Conservation (phyloP, 2,888 invertebrate species). For the Perizoma flavofasciatum region DNA sequence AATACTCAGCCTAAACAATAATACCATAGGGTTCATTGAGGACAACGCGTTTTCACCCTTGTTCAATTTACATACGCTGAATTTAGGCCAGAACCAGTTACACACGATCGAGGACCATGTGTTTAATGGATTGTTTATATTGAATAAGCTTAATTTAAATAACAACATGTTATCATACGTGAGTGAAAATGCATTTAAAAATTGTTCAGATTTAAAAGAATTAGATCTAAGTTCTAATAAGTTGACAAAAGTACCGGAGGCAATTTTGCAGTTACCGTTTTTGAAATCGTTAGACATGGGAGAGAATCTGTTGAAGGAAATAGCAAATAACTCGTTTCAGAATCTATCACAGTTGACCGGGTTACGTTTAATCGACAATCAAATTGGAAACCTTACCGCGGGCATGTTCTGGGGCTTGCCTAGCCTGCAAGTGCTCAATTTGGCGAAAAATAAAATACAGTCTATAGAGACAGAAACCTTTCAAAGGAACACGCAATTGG, state of each 20-base stretch:
- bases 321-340: slow-evolving; percentile 92
- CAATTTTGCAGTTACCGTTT: slow-evolving; percentile 91
- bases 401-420: slow-evolving; percentile 94
- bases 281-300: slow-evolving; percentile 95
- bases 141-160: slow-evolving; percentile 92
- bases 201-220: slow-evolving; percentile 94
- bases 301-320: slow-evolving; percentile 93
- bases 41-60: slow-evolving; percentile 94
- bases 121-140: slow-evolving; percentile 92
- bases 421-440: slow-evolving; percentile 92
- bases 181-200: slow-evolving; percentile 91
- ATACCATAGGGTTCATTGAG: slow-evolving; percentile 92
- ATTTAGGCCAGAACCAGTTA: slow-evolving; percentile 93
- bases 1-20: slow-evolving; percentile 93
- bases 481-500: slow-evolving; percentile 91
- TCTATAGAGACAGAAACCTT: slow-evolving; percentile 93
- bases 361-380: slow-evolving; percentile 94
- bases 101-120: slow-evolving; percentile 90
- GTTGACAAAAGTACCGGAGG: slow-evolving; percentile 92
- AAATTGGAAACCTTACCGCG: slow-evolving; percentile 92
- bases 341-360: slow-evolving; percentile 94
- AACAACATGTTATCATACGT: slow-evolving; percentile 91
- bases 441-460: slow-evolving; percentile 95
- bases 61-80: slow-evolving; percentile 94
- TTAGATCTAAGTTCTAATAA: slow-evolving; percentile 95